A percentile compares a stretch with the other conserved stretches of the same genome.
Evolutionary conservation across 2,797 vertebrate species (phyloP).

Genomic region (Hybognathus amarus): DNA sequence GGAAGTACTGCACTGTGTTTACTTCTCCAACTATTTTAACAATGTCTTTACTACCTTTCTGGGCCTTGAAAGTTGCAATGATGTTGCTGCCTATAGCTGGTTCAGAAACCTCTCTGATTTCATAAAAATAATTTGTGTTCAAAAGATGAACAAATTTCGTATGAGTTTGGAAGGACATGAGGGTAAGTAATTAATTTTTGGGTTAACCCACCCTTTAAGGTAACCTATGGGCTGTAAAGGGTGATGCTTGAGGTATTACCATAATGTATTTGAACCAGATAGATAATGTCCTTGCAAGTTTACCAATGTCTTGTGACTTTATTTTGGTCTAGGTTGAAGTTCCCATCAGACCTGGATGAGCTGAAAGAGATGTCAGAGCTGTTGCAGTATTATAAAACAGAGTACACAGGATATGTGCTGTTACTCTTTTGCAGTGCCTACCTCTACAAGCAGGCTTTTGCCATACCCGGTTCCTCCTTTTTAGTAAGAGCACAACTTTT

Average conservation of each 20-base stretch:
- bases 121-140: too few relatives aligned
- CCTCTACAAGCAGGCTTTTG: conserved; percentile 97
- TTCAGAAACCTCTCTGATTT: too few relatives aligned
- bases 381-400: conserved; percentile 87
- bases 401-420: conserved; percentile 88
- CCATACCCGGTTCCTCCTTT: conserved; percentile 94
- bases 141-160: too few relatives aligned
- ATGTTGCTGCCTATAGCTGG: too few relatives aligned
- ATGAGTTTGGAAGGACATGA: too few relatives aligned
- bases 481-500: conserved; percentile 78
- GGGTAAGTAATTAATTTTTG: too few relatives aligned
- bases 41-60: too few relatives aligned
- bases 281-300: background rate
- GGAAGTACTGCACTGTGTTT: too few relatives aligned
- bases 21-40: too few relatives aligned
- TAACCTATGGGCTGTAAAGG: background rate
- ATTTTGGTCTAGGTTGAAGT: conserved; percentile 82
- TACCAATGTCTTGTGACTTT: background rate
- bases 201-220: background rate
- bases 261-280: background rate
- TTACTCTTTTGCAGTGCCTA: conserved; percentile 94
- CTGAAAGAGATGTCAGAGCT: conserved; percentile 87
- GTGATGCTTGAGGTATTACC: background rate
- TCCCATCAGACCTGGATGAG: conserved; percentile 92
- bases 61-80: too few relatives aligned